These are phyloP conservation scores for Ctenosaura bakeri DNA, from an alignment of 2,797 vertebrate genomes.

Conservation along the genomic window DNA sequence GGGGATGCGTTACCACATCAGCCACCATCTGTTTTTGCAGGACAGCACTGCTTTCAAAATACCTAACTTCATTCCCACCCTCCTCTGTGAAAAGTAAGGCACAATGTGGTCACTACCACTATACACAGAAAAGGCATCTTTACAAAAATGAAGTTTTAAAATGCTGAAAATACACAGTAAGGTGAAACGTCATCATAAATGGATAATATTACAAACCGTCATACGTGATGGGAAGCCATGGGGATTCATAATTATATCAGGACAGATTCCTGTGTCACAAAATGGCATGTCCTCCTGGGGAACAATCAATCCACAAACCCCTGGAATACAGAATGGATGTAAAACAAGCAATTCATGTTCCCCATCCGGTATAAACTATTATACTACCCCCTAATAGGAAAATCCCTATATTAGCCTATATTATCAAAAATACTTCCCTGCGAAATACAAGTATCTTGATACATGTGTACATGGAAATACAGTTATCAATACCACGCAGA, in stretches of 20 bases:
- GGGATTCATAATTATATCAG: conserved; percentile 99
- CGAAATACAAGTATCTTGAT: not conserved
- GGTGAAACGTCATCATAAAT: not conserved
- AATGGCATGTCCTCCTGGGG: conserved; percentile 99
- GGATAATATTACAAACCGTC: conserved; percentile 86
- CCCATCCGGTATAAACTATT: not conserved
- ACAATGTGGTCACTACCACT: not conserved
- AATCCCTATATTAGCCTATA: conserved; percentile 61
- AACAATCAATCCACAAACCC: conserved; percentile 98
- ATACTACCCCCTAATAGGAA: conserved; percentile 47
- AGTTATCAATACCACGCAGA: not conserved
- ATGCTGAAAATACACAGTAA: not conserved
- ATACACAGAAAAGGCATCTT: not conserved
- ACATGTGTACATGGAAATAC: not conserved
- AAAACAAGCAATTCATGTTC: conserved; percentile 41
- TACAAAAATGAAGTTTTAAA: not conserved
- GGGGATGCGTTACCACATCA: not conserved
- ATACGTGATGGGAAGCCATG: conserved; percentile 98
- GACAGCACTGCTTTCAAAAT: not conserved
- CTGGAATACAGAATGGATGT: conserved; percentile 80
- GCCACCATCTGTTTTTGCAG: not conserved
- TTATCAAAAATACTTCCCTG: conserved; percentile 39
- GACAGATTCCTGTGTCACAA: conserved; percentile 96
- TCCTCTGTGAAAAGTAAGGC: conserved; percentile 2
- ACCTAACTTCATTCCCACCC: not conserved